Evolutionary conservation across 2,888 invertebrate genomes (phyloP), one percentile per base, ranked within the genome.

Genomic region (Diploptera punctata): DNA sequence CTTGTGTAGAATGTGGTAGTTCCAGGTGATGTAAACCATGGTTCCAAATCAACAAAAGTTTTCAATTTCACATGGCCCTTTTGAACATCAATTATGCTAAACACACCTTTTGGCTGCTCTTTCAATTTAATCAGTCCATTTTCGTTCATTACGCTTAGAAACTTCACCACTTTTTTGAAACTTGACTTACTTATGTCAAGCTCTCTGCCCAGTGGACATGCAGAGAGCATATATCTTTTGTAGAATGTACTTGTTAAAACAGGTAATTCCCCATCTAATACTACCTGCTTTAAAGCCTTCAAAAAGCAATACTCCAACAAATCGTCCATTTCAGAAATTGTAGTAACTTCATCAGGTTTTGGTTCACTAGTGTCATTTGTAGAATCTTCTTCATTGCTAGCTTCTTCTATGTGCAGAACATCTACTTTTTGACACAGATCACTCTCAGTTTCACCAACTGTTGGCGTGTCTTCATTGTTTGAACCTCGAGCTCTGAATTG

Each of bases 171-270:
- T 83, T 97, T 98, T 84, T 97, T 97, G 80, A 90, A 94, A 13
- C 90, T 90, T 0, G 95, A 93, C 81, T 95, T 96, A 81, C 97
- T 97, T 0, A 98, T 87, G 80, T 98, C 96, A 44, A 97, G 82
- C 18, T 84, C 86, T 62, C 86, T 84, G 2, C 88, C 88, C n/a
- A 87, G 80, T 0, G 94, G 93, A 79, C 95, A 91, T 62, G 88
- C 87, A 71, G 89, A 86, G 75, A 90, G 82, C 78, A 93, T 86
- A 77, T 91, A 89, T 78, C 84, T 86, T 84, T 90, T 91, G 81
- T 91, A 96, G 76, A 97, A 92, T 75, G 92, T 90, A 76, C 94
- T 95, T 0, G 93, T 92, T 68, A 95, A 85, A 68, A 94, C 84
- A 0, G 97, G 97, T 67, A 96, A 83, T 74, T 90, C 87, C 2